Conservation (phyloP, 2,113 vertebrate genomes). For the Bubalus kerabau region DNA sequence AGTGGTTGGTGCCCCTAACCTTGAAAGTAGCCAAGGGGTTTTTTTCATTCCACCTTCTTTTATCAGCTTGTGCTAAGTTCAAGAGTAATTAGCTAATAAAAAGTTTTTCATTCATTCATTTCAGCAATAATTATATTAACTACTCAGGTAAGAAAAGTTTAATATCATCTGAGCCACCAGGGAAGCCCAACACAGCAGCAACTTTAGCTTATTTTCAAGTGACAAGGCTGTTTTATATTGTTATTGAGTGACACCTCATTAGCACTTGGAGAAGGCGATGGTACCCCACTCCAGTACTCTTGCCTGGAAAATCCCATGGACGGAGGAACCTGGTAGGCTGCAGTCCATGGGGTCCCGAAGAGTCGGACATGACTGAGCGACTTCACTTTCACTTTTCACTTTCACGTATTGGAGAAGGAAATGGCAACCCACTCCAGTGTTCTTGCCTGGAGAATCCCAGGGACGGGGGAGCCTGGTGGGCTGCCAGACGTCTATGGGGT, state of each 20-base stretch:
- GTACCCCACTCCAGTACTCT: no score
- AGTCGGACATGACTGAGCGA: rapidly evolving
- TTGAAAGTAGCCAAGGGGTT: background rate
- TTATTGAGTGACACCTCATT: no score
- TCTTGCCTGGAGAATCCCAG: no score
- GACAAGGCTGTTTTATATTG: background rate
- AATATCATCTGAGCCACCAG: background rate
- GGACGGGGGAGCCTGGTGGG: no score
- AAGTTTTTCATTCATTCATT: background rate
- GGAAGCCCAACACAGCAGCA: background rate
- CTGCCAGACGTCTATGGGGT: no score
- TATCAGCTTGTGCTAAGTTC: background rate
- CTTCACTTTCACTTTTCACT: no score
- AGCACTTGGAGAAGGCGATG: background rate
- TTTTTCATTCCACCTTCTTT: background rate
- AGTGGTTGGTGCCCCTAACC: background rate
- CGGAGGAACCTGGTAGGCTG: no score
- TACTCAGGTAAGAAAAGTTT: background rate
- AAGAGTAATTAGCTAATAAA: background rate
- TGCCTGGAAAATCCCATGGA: no score
- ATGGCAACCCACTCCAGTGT: no score
- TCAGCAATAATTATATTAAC: background rate
- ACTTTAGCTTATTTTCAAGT: background rate
- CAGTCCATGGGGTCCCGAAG: rapidly evolving
- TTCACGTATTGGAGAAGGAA: no score